Evolutionary conservation across 2,113 vertebrate species (phyloP), one percentile per base, ranked within the genome.

Genomic region (Circaetus gallicus): DNA sequence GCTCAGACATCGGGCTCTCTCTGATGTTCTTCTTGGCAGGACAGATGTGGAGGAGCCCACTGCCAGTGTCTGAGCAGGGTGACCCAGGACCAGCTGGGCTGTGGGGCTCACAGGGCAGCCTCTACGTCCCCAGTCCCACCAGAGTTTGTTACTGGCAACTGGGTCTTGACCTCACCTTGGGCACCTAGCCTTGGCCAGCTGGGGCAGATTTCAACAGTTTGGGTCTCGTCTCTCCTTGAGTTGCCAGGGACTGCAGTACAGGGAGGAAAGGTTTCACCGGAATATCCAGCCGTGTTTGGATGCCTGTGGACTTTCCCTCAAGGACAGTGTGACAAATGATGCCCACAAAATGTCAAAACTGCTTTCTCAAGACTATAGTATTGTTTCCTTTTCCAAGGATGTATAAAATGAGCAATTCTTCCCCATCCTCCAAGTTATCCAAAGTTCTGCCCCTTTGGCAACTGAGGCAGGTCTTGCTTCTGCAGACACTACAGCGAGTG

Each of bases 371-470:
- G 96, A 86, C 52, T 50, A 18, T 8, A 61, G 31, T 15, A 21
- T 63, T 93, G 55, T 66, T 95, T 89, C 32, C 29, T 92, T 95
- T 96, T 89, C 45, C 69, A 95, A 59, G 11, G 63, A 49, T 67
- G 86, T 91, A 47, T 55, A 84, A 83, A 93, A 79, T 3, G 40
- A 89, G 21, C n/a, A 56, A 3, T 87, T 89, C 66, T 80, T 91
- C 70, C 61, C 73, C 56, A 18, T 82, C 66, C 86, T 95, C 81
- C 77, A 78, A 71, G 40, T 63, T 56, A 71, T 56, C 58, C 61
- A 56, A 49, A 86, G 72, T 61, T 71, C 80, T 95, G 72, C 26
- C 55, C 40, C 32, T 92, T 81, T 96, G 94, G 93, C 83, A 92
- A 63, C 52, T 52, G 66, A 79, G 77, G 58, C 73, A 89, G 94